Percentiles rank a stretch among this genome's conserved stretches.
These are phyloP conservation scores for Romanogobio albipinnatus DNA, from an alignment of 2,113 vertebrate genomes.

Conservation along the genomic window DNA sequence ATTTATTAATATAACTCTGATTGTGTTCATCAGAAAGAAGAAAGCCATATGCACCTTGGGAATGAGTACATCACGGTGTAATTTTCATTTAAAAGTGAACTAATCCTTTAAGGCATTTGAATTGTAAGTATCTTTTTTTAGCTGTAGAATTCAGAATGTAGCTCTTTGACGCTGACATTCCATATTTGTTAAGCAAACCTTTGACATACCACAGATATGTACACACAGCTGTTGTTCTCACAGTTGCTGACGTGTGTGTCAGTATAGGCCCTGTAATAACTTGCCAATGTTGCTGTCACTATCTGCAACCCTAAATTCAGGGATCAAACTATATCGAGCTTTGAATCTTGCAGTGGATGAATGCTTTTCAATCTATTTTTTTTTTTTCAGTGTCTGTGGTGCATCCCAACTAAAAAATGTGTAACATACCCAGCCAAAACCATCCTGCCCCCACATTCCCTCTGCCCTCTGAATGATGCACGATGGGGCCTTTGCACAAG, in stretches of 20 bases:
- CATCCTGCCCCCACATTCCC: conserved; percentile 79
- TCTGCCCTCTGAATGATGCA: conserved; percentile 85
- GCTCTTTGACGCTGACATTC: neutral
- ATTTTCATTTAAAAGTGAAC: too few species aligned
- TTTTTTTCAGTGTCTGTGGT: conserved; percentile 89
- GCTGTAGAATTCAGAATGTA: neutral
- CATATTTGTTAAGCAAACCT: neutral
- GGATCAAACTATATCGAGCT: neutral
- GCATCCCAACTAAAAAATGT: conserved; percentile 77
- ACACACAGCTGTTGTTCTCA: neutral
- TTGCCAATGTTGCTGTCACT: neutral
- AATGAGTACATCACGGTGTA: too few species aligned
- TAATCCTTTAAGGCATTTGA: neutral
- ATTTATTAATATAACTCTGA: too few species aligned
- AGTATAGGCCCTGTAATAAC: too few species aligned
- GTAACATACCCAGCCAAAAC: conserved; percentile 83
- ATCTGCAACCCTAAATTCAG: neutral
- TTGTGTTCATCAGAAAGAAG: too few species aligned
- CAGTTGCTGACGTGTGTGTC: neutral
- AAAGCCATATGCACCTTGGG: too few species aligned
- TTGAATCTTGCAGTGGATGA: neutral
- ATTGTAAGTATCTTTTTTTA: neutral
- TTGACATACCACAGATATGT: neutral
- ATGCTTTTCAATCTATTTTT: conserved; percentile 28
- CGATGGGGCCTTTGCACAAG: conserved; percentile 96